Base-by-base conservation (phyloP, 2,797 vertebrate genomes). In the Thamnophis elegans region DNA sequence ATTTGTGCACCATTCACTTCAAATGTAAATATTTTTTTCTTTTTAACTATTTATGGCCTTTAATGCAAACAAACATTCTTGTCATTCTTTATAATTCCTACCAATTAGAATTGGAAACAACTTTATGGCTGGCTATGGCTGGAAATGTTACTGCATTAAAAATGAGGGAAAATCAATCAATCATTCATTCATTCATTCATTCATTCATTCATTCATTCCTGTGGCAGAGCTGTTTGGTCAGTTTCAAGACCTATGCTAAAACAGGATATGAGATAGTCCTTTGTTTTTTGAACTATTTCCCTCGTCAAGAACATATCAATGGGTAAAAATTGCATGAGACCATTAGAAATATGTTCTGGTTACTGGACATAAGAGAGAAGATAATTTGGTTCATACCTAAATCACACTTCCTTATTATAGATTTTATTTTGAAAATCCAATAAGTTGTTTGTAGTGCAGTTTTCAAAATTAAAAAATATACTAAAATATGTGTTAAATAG, bases 11-110 rank as follows among this genome's bases (percentile, higher is more conserved):
- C n/a, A 32, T 68, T 68, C 65, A 68, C 22, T 42, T 42, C 20
- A 78, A 78, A 78, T 78, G 36, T 42, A 42, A 42, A 73, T 73
- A 36, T 94, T 88, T 13, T 55, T 55, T 93, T 47, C 89, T 91
- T 87, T 36, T 90, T 32, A 95, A 93, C 91, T 95, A 92, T 95
- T 93, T 91, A 0, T 53, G 12, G 9, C 8, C 18, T 86, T 95
- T 89, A 94, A 94, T 90, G 90, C 94, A 89, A 87, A 89, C 5
- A 86, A 92, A 90, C 88, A 32, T 55, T 28, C 93, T 90, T 0
- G 12, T 90, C 92, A 25, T 4, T 47, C 16, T 89, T 53, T 88
- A 8, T 89, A 9, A 32, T 87, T 93, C 42, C 93, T 86, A 88
- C 28, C 86, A 92, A 82, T 59, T 88, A 78, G 28, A 51, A 42